phyloP scores from a whole-genome alignment of 1,140 invertebrate genomes.

The Drosophila azteca region DNA sequence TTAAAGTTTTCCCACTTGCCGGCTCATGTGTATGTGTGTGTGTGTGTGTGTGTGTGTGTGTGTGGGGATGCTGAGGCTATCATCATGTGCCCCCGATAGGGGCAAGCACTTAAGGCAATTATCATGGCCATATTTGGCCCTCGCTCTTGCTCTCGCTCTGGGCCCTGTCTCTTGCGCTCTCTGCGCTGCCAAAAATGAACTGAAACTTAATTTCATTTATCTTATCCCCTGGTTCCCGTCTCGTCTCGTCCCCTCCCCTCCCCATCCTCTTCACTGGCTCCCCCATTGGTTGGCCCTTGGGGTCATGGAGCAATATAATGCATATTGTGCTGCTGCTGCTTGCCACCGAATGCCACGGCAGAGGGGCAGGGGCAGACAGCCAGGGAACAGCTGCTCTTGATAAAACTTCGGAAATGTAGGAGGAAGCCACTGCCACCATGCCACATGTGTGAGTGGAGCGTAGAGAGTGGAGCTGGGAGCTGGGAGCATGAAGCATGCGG shows the following conservation, averaged over 20 bases:
- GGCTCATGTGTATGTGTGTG: slow-evolving; percentile 3
- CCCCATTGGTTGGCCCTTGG: slow-evolving; percentile 41
- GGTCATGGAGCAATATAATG: slow-evolving; percentile 59
- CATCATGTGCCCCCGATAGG: slow-evolving; percentile 21
- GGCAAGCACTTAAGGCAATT: slow-evolving; percentile 49
- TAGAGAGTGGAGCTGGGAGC: too few species aligned
- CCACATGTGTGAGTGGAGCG: too few species aligned
- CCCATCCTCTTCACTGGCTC: too few species aligned
- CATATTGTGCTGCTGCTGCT: slow-evolving; percentile 53
- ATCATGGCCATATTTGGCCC: slow-evolving; percentile 52
- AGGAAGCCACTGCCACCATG: slow-evolving; percentile 27
- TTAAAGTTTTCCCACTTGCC: slow-evolving; percentile 21
- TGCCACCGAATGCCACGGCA: background rate
- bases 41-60: too few species aligned
- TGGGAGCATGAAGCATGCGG: too few species aligned
- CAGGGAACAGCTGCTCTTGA: slow-evolving; percentile 48
- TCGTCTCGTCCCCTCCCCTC: too few species aligned
- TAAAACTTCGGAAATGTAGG: slow-evolving; percentile 14
- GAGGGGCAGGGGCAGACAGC: slow-evolving; percentile 15
- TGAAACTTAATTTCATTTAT: slow-evolving; percentile 75
- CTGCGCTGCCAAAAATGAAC: slow-evolving; percentile 50
- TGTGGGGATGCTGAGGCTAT: background rate
- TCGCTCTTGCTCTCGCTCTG: background rate
- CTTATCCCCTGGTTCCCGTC: slow-evolving; percentile 47
- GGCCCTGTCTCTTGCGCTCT: too few species aligned